These are phyloP conservation scores for Hucho hucho DNA, from an alignment of 2,113 vertebrate genomes.

Conservation along the genomic window DNA sequence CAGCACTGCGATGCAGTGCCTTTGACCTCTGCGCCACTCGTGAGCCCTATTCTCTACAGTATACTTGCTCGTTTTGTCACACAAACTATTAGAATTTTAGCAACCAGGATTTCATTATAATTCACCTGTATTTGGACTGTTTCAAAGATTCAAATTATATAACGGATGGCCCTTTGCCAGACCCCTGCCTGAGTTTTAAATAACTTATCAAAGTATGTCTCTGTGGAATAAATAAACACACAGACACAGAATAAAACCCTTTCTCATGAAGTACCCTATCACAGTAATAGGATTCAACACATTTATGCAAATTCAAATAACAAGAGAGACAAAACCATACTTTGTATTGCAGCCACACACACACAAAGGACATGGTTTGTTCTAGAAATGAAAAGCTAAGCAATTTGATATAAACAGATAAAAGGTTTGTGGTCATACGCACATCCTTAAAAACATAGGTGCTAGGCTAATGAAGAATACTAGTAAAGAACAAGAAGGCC, in stretches of 20 bases:
- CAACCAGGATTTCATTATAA: constrained; percentile 1
- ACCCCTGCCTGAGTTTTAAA: constrained; percentile 1
- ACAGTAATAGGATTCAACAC: not conserved
- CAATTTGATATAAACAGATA: not conserved
- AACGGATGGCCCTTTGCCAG: not conserved
- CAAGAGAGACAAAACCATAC: too few relatives aligned
- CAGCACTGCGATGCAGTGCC: too few relatives aligned
- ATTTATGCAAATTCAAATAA: not conserved
- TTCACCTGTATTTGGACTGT: not conserved
- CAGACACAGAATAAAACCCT: not conserved
- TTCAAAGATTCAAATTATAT: constrained; percentile 8
- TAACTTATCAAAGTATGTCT: not conserved
- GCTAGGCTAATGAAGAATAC: too few relatives aligned
- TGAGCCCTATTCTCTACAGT: too few relatives aligned
- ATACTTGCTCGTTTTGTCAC: too few relatives aligned
- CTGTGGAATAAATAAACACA: not conserved
- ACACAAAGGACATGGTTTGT: not conserved
- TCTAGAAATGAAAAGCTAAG: not conserved
- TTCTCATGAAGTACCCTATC: not conserved
- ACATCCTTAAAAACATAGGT: not conserved
- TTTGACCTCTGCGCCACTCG: too few relatives aligned
- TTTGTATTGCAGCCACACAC: too few relatives aligned
- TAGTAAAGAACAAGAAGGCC: too few relatives aligned
- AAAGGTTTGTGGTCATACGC: not conserved
- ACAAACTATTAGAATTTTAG: too few relatives aligned